These are phyloP conservation scores for Noctua janthe DNA, from an alignment of 2,888 invertebrate genomes.

Conservation along the genomic window DNA sequence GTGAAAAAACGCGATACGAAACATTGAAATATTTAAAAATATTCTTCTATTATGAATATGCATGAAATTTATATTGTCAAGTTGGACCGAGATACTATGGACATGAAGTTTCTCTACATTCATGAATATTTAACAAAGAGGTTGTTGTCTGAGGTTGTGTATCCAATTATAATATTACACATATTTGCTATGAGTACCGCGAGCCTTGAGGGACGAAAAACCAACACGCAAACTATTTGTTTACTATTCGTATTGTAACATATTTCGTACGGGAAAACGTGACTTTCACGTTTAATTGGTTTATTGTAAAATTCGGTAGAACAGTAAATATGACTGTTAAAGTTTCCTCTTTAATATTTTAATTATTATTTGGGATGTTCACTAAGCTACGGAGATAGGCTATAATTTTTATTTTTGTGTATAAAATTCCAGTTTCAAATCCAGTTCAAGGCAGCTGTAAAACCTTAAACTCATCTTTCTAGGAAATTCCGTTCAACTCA, in stretches of 20 bases:
- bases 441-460: background rate
- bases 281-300: background rate
- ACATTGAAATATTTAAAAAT: slow-evolving; percentile 10
- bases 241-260: background rate
- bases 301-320: background rate
- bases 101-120: slow-evolving; percentile 11
- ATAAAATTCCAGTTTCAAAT: background rate
- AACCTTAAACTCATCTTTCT: background rate
- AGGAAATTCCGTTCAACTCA: background rate
- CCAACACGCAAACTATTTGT: slow-evolving; percentile 8
- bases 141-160: slow-evolving; percentile 20
- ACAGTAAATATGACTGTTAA: background rate
- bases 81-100: background rate
- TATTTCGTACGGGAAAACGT: background rate
- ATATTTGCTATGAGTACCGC: background rate
- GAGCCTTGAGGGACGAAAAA: background rate
- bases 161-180: slow-evolving; percentile 27
- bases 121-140: slow-evolving; percentile 39
- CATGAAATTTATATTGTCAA: slow-evolving; percentile 25
- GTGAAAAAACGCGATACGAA: slow-evolving; percentile 3
- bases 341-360: background rate
- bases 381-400: background rate
- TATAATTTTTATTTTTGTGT: background rate
- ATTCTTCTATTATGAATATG: slow-evolving; percentile 28
- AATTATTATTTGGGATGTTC: background rate